Conservation (phyloP, 1,140 invertebrate genomes). For the Lepidurus couesii region DNA sequence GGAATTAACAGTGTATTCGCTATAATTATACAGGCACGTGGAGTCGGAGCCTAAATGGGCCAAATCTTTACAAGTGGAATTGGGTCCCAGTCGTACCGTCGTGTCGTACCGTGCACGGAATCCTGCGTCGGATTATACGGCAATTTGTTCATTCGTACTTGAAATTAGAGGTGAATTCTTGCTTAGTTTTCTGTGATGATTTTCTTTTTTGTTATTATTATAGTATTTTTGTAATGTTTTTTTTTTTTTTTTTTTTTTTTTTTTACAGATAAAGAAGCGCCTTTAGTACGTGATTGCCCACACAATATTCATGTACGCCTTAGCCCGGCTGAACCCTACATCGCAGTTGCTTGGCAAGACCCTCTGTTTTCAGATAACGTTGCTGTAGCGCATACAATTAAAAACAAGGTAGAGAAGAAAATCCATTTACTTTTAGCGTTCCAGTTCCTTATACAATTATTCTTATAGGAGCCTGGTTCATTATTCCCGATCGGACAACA, state of each 20-base stretch:
- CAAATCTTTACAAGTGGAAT: slow-evolving; percentile 55
- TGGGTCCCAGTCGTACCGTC: slow-evolving; percentile 53
- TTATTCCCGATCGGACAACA: slow-evolving; percentile 54
- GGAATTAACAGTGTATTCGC: background rate
- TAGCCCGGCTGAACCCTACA: slow-evolving; percentile 49
- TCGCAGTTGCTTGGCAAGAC: slow-evolving; percentile 59
- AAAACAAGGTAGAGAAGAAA: slow-evolving; percentile 52
- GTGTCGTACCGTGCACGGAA: slow-evolving; percentile 57
- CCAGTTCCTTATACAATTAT: background rate
- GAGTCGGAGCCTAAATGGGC: slow-evolving; percentile 59
- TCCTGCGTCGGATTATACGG: slow-evolving; percentile 51
- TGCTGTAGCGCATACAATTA: slow-evolving; percentile 52
- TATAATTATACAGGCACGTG: slow-evolving; percentile 48
- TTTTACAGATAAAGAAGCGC: slow-evolving; percentile 52
- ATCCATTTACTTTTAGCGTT: background rate
- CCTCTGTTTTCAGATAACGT: slow-evolving; percentile 61
- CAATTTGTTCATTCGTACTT: slow-evolving; percentile 56
- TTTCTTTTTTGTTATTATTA: background rate
- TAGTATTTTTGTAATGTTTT: no score
- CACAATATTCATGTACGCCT: slow-evolving; percentile 56
- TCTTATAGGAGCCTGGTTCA: slow-evolving; percentile 54
- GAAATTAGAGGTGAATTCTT: slow-evolving; percentile 51
- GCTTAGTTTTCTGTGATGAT: slow-evolving; percentile 36
- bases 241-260: no score
- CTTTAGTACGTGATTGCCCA: slow-evolving; percentile 56